phyloP scores from a whole-genome alignment of 2,888 invertebrate species.

The Oligia strigilis region DNA sequence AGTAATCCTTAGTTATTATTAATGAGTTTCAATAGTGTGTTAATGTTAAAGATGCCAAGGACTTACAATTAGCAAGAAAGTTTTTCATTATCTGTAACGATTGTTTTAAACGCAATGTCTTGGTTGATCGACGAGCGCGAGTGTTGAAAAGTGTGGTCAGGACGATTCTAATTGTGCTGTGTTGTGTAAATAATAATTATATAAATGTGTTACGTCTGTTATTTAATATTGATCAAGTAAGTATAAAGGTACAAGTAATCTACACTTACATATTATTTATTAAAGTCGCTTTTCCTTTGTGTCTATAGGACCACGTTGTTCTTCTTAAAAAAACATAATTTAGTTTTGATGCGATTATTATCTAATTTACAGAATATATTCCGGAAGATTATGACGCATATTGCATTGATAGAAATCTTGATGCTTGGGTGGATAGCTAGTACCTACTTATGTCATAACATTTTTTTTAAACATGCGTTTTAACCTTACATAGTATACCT shows the following conservation, averaged over 20 bases:
- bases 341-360: neutral
- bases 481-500: too few relatives aligned
- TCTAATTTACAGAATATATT: neutral
- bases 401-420: neutral
- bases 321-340: neutral
- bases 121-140: slow-evolving; percentile 59
- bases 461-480: neutral
- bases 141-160: slow-evolving; percentile 63
- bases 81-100: slow-evolving; percentile 39
- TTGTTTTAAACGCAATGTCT: slow-evolving; percentile 53
- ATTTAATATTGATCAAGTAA: neutral
- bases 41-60: slow-evolving; percentile 70
- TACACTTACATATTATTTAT: neutral
- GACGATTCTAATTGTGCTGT: slow-evolving; percentile 52
- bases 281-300: neutral
- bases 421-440: too few relatives aligned
- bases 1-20: slow-evolving; percentile 65
- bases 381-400: neutral
- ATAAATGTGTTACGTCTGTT: slow-evolving; percentile 11
- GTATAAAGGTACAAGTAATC: neutral
- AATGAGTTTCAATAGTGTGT: slow-evolving; percentile 69
- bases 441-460: too few relatives aligned
- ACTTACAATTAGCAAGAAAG: slow-evolving; percentile 55
- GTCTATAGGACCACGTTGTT: too few relatives aligned
- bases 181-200: slow-evolving; percentile 19